Evolutionary conservation across 2,888 invertebrate species (phyloP).

Genomic region (Synanthedon tipuliformis): DNA sequence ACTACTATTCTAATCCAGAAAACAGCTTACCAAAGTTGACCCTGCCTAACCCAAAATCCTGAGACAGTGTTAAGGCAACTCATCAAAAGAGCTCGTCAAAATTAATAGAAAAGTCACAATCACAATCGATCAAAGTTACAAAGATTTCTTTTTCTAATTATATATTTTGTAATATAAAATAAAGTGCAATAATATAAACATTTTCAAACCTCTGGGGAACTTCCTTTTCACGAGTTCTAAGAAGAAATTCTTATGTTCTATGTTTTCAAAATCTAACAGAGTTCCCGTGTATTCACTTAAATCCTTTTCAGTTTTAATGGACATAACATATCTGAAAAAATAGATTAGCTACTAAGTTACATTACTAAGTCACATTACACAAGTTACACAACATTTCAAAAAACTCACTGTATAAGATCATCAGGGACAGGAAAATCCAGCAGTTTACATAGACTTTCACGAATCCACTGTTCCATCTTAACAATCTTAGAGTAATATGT

Average conservation of each 20-base stretch:
- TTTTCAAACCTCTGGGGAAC: slow-evolving; percentile 33
- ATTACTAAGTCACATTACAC: neutral
- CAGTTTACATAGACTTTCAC: slow-evolving; percentile 73
- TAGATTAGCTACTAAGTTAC: neutral
- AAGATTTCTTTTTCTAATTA: too few relatives aligned
- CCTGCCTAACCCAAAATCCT: too few relatives aligned
- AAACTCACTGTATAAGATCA: slow-evolving; percentile 75
- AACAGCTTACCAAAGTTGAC: too few relatives aligned
- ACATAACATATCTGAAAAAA: slow-evolving; percentile 75
- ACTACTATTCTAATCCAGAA: too few relatives aligned
- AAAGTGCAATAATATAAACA: too few relatives aligned
- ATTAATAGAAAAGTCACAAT: neutral
- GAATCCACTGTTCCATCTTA: slow-evolving; percentile 75
- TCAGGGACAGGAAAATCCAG: slow-evolving; percentile 77
- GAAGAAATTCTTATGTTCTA: slow-evolving; percentile 76
- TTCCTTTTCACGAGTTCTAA: slow-evolving; percentile 68
- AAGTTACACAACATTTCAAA: neutral
- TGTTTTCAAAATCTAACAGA: slow-evolving; percentile 75
- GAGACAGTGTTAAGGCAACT: too few relatives aligned
- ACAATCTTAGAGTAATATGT: too few relatives aligned
- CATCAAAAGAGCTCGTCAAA: too few relatives aligned
- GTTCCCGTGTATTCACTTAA: slow-evolving; percentile 83
- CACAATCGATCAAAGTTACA: neutral
- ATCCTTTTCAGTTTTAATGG: slow-evolving; percentile 78
- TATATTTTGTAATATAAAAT: too few relatives aligned